Conservation (phyloP, 2,888 invertebrate genomes). For the Coelinius sp. region DNA sequence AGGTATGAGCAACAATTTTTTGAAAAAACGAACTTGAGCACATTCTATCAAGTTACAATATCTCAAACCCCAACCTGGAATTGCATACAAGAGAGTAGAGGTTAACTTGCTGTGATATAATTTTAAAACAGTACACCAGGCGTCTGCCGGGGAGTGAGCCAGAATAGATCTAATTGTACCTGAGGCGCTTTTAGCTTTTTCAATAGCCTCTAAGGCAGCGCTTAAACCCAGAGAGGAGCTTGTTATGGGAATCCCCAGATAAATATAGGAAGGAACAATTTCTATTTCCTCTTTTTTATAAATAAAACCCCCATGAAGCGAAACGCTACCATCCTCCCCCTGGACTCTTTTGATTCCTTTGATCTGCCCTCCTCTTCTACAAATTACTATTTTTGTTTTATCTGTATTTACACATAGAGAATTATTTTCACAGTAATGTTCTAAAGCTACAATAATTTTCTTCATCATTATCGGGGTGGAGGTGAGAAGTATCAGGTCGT, state of each 20-base stretch:
- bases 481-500: constrained; percentile 30
- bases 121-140: not conserved
- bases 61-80: constrained; percentile 10
- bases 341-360: not conserved
- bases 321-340: no score
- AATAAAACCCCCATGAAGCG: not conserved
- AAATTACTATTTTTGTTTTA: constrained; percentile 29
- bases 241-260: not conserved
- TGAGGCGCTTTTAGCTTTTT: not conserved
- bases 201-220: not conserved
- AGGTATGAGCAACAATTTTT: not conserved
- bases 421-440: constrained; percentile 23
- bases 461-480: not conserved
- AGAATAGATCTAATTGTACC: not conserved
- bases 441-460: not conserved
- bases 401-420: constrained; percentile 11
- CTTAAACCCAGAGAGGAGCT: not conserved
- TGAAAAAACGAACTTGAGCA: constrained; percentile 20
- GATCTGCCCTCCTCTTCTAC: not conserved
- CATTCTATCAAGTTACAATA: not conserved
- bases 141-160: not conserved
- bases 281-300: not conserved
- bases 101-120: not conserved
- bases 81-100: not conserved
- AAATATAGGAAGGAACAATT: not conserved